Evolutionary conservation across 30 jellyfish, hydroid and myxozoan species (phyloP), one percentile per base, ranked within the genome.

Genomic region (Catostylus mosaicus): DNA sequence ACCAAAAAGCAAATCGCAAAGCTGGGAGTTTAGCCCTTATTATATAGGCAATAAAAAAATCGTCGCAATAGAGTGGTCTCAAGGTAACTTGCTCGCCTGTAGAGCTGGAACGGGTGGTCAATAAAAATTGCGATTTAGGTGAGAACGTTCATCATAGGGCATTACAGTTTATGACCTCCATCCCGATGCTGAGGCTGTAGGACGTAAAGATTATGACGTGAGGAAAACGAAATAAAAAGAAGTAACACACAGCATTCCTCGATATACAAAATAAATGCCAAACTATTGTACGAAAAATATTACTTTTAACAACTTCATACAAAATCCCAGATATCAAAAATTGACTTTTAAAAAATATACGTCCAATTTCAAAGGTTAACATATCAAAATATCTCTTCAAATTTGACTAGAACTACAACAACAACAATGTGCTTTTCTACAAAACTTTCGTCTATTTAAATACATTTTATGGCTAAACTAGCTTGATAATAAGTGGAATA

Each of bases 261-360:
- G 59, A 35, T 68, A 68, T 68, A 46, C 64, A 31, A 57, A 72
- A 76, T 37, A 76, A 78, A 78, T 78, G 89, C 82, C 73, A 78
- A 26, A 78, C 89, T 78, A 64, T 64, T 64, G 35, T 64, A 59
- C 82, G 27, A 65, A 78, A 78, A 78, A 38, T 78, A 47, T 66
- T 78, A 66, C 80, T 47, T 66, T 36, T 23, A 78, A 78, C 71
- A 78, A 63, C 89, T 40, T 63, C 89, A 52, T 76, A 59, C 75
- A 76, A 76, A 76, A 56, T 76, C 88, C 88, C 88, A 37, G 65
- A 19, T 76, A 76, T 59, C 88, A 76, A 62, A 73, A 75, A 30
- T 76, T 34, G 14, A 57, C 46, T 47, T 48, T 51, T 9, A 26
- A 76, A 76, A 47, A 57, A 30, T 22, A 34, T 30, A 30, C 83